Percentiles rank a stretch among this genome's conserved stretches.
phyloP scores from a whole-genome alignment of 2,888 invertebrate species.

The Mesorhabditis spiculigera region DNA sequence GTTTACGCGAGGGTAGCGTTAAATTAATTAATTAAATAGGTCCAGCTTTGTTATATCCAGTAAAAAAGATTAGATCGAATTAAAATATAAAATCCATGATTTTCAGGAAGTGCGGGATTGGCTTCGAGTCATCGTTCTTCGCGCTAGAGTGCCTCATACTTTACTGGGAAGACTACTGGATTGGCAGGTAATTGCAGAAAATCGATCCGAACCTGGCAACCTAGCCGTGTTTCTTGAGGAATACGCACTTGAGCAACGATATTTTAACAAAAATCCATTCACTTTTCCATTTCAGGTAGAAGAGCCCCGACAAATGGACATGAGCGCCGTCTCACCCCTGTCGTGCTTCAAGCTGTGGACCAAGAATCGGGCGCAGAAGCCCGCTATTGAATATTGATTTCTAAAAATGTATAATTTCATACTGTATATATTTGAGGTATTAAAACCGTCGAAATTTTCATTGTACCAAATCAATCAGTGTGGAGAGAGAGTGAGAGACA shows the following conservation, averaged over 20 bases:
- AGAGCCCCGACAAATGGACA: conserved; percentile 25
- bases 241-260: background rate
- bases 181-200: conserved; percentile 32
- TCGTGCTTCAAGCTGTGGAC: conserved; percentile 33
- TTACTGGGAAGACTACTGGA: conserved; percentile 42
- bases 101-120: conserved; percentile 44
- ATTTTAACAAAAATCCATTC: background rate
- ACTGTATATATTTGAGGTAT: too few species aligned
- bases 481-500: too few species aligned
- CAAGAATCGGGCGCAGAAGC: background rate
- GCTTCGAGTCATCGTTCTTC: conserved; percentile 45
- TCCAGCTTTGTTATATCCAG: too few species aligned
- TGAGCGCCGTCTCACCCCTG: conserved; percentile 30
- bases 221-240: too few species aligned
- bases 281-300: conserved; percentile 19
- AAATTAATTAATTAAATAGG: background rate
- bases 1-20: too few species aligned
- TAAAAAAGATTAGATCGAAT: background rate
- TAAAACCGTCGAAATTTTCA: too few species aligned
- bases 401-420: too few species aligned
- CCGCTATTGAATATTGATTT: too few species aligned
- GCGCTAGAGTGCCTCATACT: conserved; percentile 49
- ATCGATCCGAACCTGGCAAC: background rate
- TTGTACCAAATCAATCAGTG: too few species aligned
- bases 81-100: background rate